Evolutionary conservation across 2,888 invertebrate genomes (phyloP), one percentile per base, ranked within the genome.

Genomic region (Coecobrya sp.): DNA sequence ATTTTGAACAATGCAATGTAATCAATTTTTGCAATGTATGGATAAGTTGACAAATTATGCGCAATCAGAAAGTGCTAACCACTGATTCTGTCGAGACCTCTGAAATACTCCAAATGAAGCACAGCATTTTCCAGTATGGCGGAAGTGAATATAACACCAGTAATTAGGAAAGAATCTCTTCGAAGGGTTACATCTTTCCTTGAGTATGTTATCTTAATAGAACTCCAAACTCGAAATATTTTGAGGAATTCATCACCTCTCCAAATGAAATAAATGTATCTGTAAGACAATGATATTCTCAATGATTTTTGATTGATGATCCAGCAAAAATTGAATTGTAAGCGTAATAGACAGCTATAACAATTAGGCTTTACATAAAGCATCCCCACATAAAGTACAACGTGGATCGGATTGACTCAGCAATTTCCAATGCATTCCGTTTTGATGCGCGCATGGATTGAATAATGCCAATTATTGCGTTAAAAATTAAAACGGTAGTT

Each of bases 341-440:
- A n/a, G n/a, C n/a, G n/a, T n/a, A n/a, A n/a, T n/a, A n/a, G n/a
- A n/a, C n/a, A n/a, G 27, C 16, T 16, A 79, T n/a, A 22, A 27
- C 10, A 49, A 79, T 22, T 55, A 52, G n/a, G n/a, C n/a, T n/a
- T 81, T 49, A 91, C 91, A 91, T 91, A 2, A 82, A 19, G 4
- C 36, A 70, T 27, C 91, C 81, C 91, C 91, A 91, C 0, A 86
- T n/a, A 49, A 45, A 81, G 45, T 87, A 85, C 19, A 91, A 11
- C 0, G 86, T 70, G 3, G 86, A n/a, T 0, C 86, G 52, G 13
- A 87, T 65, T 0, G 91, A 81, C 11, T 87, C 45, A 7, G 91
- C 81, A 30, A 91, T 86, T 87, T 91, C 86, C 22, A 86, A 65
- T 10, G 91, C 91, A 82, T 91, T 91, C 8, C 81, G 42, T 45